phyloP scores from a whole-genome alignment of 1,140 invertebrate genomes.

The Anastrepha obliqua region DNA sequence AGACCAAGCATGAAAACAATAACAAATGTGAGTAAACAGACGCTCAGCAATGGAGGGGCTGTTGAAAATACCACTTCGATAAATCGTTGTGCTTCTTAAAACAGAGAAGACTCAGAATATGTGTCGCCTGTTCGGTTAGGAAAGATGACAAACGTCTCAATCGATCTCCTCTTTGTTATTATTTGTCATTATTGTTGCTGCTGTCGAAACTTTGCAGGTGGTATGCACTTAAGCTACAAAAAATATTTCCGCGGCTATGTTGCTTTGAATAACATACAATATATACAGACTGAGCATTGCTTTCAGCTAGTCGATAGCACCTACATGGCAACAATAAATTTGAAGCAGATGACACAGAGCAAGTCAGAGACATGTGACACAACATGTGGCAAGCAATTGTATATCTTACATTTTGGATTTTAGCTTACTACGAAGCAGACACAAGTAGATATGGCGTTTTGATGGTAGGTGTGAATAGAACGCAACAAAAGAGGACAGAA shows the following conservation, averaged over 20 bases:
- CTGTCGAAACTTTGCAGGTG: not conserved
- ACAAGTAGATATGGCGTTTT: no score
- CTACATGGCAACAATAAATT: no score
- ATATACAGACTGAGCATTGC: no score
- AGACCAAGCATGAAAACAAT: not conserved
- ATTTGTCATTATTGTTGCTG: no score
- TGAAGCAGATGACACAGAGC: no score
- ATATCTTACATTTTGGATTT: no score
- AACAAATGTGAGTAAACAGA: not conserved
- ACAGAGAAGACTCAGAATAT: not conserved
- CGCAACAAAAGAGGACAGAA: no score
- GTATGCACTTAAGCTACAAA: not conserved
- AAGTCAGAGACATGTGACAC: no score
- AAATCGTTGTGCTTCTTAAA: not conserved
- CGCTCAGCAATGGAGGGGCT: not conserved
- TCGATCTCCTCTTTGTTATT: not conserved
- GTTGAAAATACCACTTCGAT: not conserved
- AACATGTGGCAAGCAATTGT: no score
- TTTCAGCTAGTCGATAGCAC: no score
- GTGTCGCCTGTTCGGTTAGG: not conserved
- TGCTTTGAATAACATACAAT: not conserved
- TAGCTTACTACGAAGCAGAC: no score
- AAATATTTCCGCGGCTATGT: not conserved
- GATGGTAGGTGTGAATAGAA: no score
- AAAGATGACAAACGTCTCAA: constrained; percentile 32